A percentile compares a stretch with the other conserved stretches of the same genome.
These are phyloP conservation scores for Metallyticus violacea DNA, from an alignment of 2,888 invertebrate species.

Conservation along the genomic window DNA sequence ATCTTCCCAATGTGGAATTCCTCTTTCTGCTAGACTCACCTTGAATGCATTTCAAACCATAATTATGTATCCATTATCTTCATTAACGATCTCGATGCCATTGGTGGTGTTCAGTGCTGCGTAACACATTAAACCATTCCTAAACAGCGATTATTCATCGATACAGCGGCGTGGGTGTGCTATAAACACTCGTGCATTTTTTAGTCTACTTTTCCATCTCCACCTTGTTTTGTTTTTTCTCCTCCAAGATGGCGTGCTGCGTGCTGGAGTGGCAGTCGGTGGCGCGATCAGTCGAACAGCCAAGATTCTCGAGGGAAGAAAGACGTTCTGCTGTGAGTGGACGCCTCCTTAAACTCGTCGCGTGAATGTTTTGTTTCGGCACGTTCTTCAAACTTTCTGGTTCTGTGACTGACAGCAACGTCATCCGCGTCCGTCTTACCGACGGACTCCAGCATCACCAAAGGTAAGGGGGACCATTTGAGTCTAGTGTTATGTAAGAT, in stretches of 20 bases:
- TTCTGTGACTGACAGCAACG: neutral
- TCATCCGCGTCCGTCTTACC: neutral
- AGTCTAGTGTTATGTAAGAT: neutral
- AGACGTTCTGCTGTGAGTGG: neutral
- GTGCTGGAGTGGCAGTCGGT: slow-evolving; percentile 1
- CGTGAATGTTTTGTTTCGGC: neutral
- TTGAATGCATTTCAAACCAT: neutral
- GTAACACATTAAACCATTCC: neutral
- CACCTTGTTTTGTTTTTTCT: slow-evolving; percentile 1
- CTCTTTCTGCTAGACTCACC: neutral
- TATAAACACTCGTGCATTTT: neutral
- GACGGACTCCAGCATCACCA: neutral
- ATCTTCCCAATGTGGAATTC: neutral
- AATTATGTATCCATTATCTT: neutral
- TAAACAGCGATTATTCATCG: neutral
- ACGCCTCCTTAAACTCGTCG: neutral
- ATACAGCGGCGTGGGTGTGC: neutral
- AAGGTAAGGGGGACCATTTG: neutral
- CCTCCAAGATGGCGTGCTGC: slow-evolving; percentile 8
- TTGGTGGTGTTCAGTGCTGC: neutral
- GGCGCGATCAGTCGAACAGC: slow-evolving; percentile 7
- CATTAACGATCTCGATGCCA: neutral
- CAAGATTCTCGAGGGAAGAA: neutral
- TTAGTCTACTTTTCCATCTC: neutral
- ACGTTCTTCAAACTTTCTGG: neutral